Conservation (phyloP, 2,888 invertebrate species). For the Oeneis ivallda region DNA sequence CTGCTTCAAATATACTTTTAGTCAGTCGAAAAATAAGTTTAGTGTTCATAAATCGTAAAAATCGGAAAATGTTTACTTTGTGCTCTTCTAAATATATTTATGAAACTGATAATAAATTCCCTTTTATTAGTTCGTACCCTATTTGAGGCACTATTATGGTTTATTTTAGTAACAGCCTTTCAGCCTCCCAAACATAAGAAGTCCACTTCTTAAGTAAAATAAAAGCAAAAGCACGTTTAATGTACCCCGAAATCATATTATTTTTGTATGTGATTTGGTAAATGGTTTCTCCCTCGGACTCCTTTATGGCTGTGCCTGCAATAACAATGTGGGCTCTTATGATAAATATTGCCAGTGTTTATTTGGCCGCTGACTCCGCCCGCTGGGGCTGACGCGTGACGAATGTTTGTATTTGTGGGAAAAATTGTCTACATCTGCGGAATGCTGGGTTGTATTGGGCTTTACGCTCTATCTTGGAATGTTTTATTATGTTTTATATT, state of each 20-base stretch:
- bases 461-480: not conserved
- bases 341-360: constrained; percentile 59
- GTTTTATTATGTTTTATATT: not conserved
- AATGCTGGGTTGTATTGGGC: constrained; percentile 15
- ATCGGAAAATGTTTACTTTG: too few species aligned
- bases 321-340: constrained; percentile 45
- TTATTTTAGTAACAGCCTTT: not conserved
- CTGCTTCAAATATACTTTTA: too few species aligned
- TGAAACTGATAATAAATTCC: too few species aligned
- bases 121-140: too few species aligned
- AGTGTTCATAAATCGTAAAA: too few species aligned
- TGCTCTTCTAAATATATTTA: too few species aligned
- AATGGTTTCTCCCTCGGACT: constrained; percentile 21
- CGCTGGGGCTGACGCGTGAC: constrained; percentile 51
- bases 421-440: constrained; percentile 38
- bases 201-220: constrained; percentile 7
- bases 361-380: constrained; percentile 56
- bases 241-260: constrained; percentile 27
- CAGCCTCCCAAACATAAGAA: not conserved
- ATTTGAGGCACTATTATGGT: too few species aligned
- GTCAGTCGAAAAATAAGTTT: too few species aligned
- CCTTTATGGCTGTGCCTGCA: constrained; percentile 36
- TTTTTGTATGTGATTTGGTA: constrained; percentile 34
- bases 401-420: constrained; percentile 49
- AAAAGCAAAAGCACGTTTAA: constrained; percentile 23